phyloP scores from a whole-genome alignment of 2,797 vertebrate species.

The Acanthis flammea region DNA sequence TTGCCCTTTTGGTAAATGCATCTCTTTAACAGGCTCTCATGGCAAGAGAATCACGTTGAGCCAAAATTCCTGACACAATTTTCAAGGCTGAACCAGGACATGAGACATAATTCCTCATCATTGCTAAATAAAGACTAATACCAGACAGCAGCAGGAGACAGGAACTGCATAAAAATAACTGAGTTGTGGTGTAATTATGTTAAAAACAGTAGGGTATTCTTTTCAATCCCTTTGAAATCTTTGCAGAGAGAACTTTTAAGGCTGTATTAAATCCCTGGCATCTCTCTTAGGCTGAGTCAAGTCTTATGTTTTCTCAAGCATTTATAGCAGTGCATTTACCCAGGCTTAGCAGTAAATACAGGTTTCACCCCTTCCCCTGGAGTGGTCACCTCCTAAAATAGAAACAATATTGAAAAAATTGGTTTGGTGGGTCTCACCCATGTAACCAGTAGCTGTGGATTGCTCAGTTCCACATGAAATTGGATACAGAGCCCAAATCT shows the following conservation, averaged over 20 bases:
- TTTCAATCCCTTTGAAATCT: not conserved
- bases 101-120: not conserved
- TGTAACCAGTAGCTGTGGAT: not conserved
- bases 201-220: not conserved
- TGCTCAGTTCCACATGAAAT: not conserved
- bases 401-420: not conserved
- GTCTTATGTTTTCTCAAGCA: not conserved
- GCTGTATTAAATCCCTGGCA: not conserved
- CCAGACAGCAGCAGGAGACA: not conserved
- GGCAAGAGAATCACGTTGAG: rapidly evolving
- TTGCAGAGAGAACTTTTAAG: not conserved
- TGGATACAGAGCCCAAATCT: rapidly evolving
- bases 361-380: not conserved
- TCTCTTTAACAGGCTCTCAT: not conserved
- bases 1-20: not conserved
- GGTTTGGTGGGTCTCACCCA: not conserved
- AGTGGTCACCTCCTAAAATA: not conserved
- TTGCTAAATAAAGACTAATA: not conserved
- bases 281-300: not conserved
- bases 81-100: not conserved
- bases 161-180: not conserved
- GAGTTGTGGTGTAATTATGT: not conserved
- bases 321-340: not conserved
- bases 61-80: not conserved
- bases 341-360: not conserved